phyloP scores from a whole-genome alignment of 2,797 vertebrate species.

The Anabas testudineus region DNA sequence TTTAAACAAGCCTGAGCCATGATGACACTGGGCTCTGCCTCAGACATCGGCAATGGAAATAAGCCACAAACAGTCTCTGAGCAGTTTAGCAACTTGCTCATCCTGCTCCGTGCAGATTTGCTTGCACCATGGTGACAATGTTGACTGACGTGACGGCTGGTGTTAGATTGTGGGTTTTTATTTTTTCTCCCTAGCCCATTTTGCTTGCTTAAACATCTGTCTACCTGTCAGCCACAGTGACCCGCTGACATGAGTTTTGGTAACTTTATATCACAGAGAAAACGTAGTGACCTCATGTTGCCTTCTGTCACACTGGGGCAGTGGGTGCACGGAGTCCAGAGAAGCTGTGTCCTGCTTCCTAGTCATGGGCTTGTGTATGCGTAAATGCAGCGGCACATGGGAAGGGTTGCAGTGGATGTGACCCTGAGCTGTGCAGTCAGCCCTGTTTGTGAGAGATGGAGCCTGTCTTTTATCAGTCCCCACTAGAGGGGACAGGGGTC shows the following conservation, averaged over 20 bases:
- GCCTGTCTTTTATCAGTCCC: conserved; percentile 88
- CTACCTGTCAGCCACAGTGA: conserved; percentile 36
- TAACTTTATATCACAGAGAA: conserved; percentile 50
- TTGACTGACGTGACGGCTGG: conserved; percentile 1
- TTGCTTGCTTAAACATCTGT: conserved; percentile 36
- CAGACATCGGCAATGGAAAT: conserved; percentile 76
- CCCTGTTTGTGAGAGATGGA: conserved; percentile 78
- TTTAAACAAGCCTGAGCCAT: conserved; percentile 79
- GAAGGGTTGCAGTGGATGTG: conserved; percentile 73
- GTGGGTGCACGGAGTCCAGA: conserved; percentile 32
- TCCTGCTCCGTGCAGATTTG: conserved; percentile 40
- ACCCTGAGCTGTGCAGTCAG: conserved; percentile 69
- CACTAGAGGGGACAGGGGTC: conserved; percentile 83
- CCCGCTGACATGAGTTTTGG: conserved; percentile 43
- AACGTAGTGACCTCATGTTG: conserved; percentile 32
- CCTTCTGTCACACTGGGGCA: conserved; percentile 58
- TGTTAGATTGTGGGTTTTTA: conserved; percentile 14
- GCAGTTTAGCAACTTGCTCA: conserved; percentile 50
- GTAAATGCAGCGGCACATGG: conserved; percentile 76
- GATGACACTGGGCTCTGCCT: conserved; percentile 54
- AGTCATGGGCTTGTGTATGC: conserved; percentile 65
- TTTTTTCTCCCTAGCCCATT: not conserved
- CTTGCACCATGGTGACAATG: conserved; percentile 10
- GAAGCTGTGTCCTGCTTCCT: conserved; percentile 41
- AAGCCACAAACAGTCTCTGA: conserved; percentile 67